Conservation (phyloP, 2,888 invertebrate species). For the Tetragonula carbonaria region DNA sequence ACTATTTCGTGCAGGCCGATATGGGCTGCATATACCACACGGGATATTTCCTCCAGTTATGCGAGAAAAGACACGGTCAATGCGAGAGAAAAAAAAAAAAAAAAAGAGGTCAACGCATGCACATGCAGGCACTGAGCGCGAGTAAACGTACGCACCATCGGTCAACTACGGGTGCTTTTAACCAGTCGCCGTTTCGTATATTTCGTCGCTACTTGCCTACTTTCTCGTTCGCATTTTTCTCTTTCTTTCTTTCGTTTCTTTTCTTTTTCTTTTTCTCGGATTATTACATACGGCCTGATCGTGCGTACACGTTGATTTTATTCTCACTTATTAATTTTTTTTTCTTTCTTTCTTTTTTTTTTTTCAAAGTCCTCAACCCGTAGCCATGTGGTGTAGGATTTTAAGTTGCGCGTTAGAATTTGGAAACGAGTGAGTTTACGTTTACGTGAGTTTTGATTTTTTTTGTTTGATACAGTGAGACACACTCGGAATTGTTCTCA, state of each 20-base stretch:
- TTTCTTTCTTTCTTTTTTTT: no score
- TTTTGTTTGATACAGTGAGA: no score
- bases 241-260: neutral
- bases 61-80: constrained; percentile 47
- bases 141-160: constrained; percentile 68
- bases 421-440: neutral
- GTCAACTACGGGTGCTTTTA: constrained; percentile 60
- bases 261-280: neutral
- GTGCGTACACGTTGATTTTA: neutral
- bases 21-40: constrained; percentile 14
- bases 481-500: neutral
- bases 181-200: constrained; percentile 59
- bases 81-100: constrained; percentile 56
- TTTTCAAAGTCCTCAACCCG: constrained; percentile 15
- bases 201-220: constrained; percentile 57
- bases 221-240: constrained; percentile 33
- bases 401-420: neutral
- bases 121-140: constrained; percentile 68
- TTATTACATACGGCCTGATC: neutral
- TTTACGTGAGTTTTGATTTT: neutral
- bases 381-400: constrained; percentile 20
- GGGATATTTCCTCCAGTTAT: constrained; percentile 21
- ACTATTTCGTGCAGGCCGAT: constrained; percentile 23
- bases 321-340: no score
- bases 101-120: constrained; percentile 66